phyloP scores from a whole-genome alignment of 2,113 vertebrate species.

The Indri indri region DNA sequence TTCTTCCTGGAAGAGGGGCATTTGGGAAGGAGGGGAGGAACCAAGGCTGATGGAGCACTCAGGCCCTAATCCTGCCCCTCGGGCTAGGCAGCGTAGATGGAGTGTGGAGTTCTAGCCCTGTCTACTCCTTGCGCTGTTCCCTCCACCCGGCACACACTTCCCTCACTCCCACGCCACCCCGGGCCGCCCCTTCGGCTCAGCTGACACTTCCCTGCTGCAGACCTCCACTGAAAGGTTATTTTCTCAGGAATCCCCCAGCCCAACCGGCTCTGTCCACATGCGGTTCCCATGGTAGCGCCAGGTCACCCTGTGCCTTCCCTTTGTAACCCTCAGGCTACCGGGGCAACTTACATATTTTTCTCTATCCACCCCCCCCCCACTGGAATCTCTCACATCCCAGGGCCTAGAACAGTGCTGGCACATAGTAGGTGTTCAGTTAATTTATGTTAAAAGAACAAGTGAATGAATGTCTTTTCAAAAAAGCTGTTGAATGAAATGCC shows the following conservation, averaged over 20 bases:
- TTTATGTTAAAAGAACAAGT: not conserved
- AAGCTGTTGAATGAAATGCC: not conserved
- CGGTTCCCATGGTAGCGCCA: fast-evolving
- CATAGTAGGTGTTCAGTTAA: not conserved
- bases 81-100: not conserved
- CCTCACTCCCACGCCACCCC: not conserved
- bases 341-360: not conserved
- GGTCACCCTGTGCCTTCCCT: not conserved
- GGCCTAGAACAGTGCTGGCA: not conserved
- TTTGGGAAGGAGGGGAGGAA: not conserved
- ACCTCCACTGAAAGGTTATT: not conserved
- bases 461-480: not conserved
- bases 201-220: not conserved
- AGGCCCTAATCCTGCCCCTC: not conserved
- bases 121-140: not conserved
- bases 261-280: not conserved
- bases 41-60: not conserved
- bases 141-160: fast-evolving
- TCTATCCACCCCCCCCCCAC: not conserved
- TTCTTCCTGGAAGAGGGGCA: not conserved
- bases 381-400: not conserved
- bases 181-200: too few species aligned
- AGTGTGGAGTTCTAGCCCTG: not conserved
- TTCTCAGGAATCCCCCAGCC: not conserved
- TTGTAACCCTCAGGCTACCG: not conserved